These are phyloP conservation scores for Drosophila suboccidentalis DNA, from an alignment of 2,888 invertebrate genomes.

Conservation along the genomic window DNA sequence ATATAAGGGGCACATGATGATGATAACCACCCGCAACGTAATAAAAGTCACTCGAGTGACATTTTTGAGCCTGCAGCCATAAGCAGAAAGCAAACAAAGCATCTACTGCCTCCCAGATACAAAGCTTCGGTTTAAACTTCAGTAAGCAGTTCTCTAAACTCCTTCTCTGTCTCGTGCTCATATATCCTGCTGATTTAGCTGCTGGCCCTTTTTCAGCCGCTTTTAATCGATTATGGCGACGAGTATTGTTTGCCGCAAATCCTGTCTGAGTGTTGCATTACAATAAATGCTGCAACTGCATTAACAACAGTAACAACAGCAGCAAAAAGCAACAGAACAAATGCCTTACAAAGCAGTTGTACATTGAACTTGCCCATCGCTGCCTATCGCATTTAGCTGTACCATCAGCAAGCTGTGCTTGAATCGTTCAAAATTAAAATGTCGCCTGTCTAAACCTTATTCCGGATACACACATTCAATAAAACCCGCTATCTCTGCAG, in stretches of 20 bases:
- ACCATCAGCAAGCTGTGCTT: conserved; percentile 25
- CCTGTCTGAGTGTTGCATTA: conserved; percentile 76
- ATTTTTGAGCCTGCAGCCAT: conserved; percentile 78
- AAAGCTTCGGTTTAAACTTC: conserved; percentile 8
- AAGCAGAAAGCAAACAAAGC: conserved; percentile 72
- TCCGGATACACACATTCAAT: conserved; percentile 56
- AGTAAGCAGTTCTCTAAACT: background rate
- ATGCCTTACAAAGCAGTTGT: conserved; percentile 53
- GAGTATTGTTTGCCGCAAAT: conserved; percentile 72
- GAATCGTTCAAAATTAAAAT: conserved; percentile 46
- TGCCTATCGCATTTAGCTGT: conserved; percentile 51
- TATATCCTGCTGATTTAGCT: conserved; percentile 21
- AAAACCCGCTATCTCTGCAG: conserved; percentile 54
- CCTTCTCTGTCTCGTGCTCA: background rate
- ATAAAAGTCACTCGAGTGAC: conserved; percentile 82
- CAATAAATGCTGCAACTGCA: conserved; percentile 37
- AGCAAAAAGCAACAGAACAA: conserved; percentile 17
- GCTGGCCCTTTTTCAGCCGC: conserved; percentile 59
- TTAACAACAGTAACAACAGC: conserved; percentile 15
- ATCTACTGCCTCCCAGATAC: conserved; percentile 35
- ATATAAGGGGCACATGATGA: background rate
- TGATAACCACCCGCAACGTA: conserved; percentile 46
- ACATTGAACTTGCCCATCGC: conserved; percentile 71
- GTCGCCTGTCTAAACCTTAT: conserved; percentile 29
- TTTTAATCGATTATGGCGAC: conserved; percentile 77